Percentiles rank a stretch among this genome's conserved stretches.
Evolutionary conservation across 2,888 invertebrate genomes (phyloP).

Genomic region (Aphidoletes aphidimyza): DNA sequence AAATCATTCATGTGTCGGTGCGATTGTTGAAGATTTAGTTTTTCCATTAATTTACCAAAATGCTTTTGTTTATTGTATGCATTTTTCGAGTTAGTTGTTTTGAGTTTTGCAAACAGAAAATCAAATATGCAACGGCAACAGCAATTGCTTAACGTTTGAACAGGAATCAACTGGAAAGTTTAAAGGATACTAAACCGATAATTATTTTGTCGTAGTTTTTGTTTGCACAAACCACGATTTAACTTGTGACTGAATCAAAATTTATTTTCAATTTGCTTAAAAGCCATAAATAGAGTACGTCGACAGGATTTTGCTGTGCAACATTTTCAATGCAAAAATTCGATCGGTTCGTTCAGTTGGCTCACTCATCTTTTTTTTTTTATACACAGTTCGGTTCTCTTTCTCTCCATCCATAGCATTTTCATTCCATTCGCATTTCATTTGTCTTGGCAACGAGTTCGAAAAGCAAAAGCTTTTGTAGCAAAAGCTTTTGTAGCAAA

Average conservation of each 20-base stretch:
- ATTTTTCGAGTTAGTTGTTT: conserved; percentile 22
- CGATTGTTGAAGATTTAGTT: conserved; percentile 5
- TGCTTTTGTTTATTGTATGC: not conserved
- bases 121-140: not conserved
- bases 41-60: conserved; percentile 27
- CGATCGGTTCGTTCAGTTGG: not conserved
- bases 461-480: not conserved
- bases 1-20: not conserved
- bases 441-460: conserved; percentile 27
- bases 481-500: no score
- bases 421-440: conserved; percentile 15
- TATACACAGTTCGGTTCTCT: not conserved
- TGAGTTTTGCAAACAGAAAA: no score
- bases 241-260: conserved; percentile 48
- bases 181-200: conserved; percentile 49
- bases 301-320: conserved; percentile 34
- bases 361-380: not conserved
- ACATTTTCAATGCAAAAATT: no score
- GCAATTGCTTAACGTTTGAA: not conserved
- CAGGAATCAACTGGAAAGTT: conserved; percentile 37
- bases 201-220: conserved; percentile 38
- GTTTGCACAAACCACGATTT: conserved; percentile 46
- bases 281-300: conserved; percentile 49
- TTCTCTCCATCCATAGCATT: no score
- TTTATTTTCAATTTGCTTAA: conserved; percentile 51